These are phyloP conservation scores for Anseranas semipalmata DNA, from an alignment of 2,113 vertebrate genomes.

Conservation along the genomic window DNA sequence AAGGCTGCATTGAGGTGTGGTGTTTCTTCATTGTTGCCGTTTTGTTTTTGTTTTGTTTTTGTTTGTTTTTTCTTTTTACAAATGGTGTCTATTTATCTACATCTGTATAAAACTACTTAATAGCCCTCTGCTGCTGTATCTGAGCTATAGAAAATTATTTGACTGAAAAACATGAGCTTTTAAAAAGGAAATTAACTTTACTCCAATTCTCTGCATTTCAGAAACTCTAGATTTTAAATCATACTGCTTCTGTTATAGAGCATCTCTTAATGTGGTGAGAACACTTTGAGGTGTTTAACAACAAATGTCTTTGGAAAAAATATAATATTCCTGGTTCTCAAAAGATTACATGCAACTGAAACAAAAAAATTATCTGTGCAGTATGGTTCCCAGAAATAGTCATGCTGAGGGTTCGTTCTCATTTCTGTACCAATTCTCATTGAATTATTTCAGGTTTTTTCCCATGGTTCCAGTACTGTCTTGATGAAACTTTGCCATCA, in stretches of 20 bases:
- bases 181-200: background rate
- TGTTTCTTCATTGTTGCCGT: too few species aligned
- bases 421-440: background rate
- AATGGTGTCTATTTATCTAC: background rate
- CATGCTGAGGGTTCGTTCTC: background rate
- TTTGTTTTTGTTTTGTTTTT: background rate
- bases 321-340: background rate
- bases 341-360: background rate
- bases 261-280: background rate
- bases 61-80: too few species aligned
- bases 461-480: background rate
- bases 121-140: background rate
- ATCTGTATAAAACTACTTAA: background rate
- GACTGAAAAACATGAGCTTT: background rate
- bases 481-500: background rate
- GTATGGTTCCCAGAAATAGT: background rate
- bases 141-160: background rate
- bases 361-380: background rate
- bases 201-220: background rate
- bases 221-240: background rate
- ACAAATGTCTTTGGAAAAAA: background rate
- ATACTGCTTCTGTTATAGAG: background rate
- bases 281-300: background rate
- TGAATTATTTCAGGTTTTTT: background rate
- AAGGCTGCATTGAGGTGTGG: background rate